Evolutionary conservation across 2,797 vertebrate species (phyloP).

Genomic region (Apogon hyalosoma): DNA sequence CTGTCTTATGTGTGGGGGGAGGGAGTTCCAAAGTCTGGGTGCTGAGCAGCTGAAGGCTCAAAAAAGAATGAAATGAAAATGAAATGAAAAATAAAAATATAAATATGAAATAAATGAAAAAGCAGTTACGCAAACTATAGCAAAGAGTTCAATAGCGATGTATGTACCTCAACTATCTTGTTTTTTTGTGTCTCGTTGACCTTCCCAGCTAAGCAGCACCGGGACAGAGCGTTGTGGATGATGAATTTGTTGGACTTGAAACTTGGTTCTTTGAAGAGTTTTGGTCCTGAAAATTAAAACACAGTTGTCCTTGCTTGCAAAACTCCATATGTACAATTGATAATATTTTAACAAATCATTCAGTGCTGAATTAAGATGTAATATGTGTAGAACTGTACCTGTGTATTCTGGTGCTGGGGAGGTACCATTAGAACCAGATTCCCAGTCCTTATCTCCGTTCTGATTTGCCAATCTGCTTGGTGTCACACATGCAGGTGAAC

Average conservation of each 20-base stretch:
- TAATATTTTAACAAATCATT: not conserved
- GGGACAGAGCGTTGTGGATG: constrained; percentile 92
- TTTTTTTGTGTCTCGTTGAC: constrained; percentile 92
- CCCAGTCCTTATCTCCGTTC: constrained; percentile 88
- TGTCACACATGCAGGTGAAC: constrained; percentile 85
- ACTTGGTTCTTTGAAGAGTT: constrained; percentile 93
- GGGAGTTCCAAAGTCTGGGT: too few species aligned
- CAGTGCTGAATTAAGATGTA: not conserved
- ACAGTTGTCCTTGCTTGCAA: not conserved
- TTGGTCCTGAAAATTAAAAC: constrained; percentile 82
- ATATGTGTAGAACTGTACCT: constrained; percentile 70
- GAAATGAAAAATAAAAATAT: too few species aligned
- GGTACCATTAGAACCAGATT: constrained; percentile 85
- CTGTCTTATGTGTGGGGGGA: too few species aligned
- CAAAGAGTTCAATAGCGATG: not conserved
- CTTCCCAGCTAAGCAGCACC: constrained; percentile 93
- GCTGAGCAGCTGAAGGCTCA: too few species aligned
- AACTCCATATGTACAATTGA: not conserved
- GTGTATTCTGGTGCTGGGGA: constrained; percentile 91
- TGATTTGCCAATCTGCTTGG: constrained; percentile 81
- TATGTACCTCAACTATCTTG: constrained; percentile 89
- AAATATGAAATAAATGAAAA: too few species aligned
- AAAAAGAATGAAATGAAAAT: too few species aligned
- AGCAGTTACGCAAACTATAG: too few species aligned
- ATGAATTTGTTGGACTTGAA: constrained; percentile 96